phyloP scores from a whole-genome alignment of 2,113 vertebrate species.

The Aleadryas rufinucha region DNA sequence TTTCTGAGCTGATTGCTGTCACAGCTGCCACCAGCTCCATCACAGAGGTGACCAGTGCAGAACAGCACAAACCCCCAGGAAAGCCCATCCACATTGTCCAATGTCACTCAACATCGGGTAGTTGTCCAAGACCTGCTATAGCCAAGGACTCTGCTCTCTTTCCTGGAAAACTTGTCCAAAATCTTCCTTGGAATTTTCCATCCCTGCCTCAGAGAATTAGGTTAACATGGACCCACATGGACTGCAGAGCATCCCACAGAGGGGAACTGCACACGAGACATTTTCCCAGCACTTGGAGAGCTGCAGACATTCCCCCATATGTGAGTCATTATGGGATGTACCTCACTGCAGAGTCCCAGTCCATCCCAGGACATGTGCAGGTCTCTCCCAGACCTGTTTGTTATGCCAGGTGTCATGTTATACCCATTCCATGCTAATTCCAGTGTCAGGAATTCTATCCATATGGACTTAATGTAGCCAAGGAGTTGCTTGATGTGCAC shows the following conservation, averaged over 20 bases:
- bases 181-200: background rate
- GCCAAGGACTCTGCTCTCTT: background rate
- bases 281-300: background rate
- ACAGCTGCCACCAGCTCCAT: background rate
- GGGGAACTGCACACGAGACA: fast-evolving
- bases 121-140: background rate
- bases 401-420: background rate
- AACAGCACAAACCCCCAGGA: background rate
- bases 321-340: background rate
- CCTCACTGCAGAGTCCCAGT: background rate
- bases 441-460: background rate
- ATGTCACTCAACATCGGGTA: fast-evolving
- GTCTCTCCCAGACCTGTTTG: background rate
- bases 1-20: background rate
- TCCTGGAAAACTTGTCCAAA: background rate
- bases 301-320: background rate
- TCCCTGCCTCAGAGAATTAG: background rate
- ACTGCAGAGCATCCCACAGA: background rate
- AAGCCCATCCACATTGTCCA: background rate
- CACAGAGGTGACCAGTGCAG: background rate
- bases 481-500: background rate
- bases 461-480: background rate
- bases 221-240: background rate
- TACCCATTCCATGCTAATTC: background rate
- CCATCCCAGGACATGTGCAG: background rate